Evolutionary conservation across 2,113 vertebrate genomes (phyloP), one percentile per base, ranked within the genome.

Genomic region (Pseudois nayaur): DNA sequence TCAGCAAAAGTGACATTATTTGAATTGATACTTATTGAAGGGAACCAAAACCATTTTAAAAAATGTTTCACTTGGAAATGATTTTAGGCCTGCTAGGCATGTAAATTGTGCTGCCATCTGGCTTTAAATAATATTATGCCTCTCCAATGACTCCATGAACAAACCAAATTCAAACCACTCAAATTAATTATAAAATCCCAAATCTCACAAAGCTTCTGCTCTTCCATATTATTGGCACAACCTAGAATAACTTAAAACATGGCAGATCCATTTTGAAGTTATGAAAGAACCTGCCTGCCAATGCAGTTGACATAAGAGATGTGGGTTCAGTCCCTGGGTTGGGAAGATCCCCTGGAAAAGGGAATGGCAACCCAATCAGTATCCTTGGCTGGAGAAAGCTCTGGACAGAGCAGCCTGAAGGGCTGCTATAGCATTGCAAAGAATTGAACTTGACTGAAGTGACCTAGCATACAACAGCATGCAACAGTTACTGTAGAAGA

Each of bases 41-140:
- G 19, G 55, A 97, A 16, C 40, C 36, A 95, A 97, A 84, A 40
- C 67, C 87, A 89, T 29, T 33, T 48, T 21, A 54, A 88, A 97
- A 96, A 82, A 57, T 62, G 40, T 93, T 97, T 81, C 1, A 21
- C n/a, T 90, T 89, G 67, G 82, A 97, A 62, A 6, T 54, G 45
- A 81, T 95, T 97, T 97, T 25, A 1, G 95, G 17, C 91, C 71
- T 98, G 29, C 36, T 93, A 78, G 91, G 86, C 83, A 96, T 91
- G 78, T 33, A 98, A 97, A 89, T 95, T 81, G 6, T 84, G 60
- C 74, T 87, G 79, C 67, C 97, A 98, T 97, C 96, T 98, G 97
- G 54, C 71, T 98, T 97, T 95, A 97, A 67, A 95, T 96, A 98
- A 92, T 90, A 97, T 96, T 91, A 57, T 91, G 17, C 54, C 82